phyloP scores from a whole-genome alignment of 2,113 vertebrate genomes.

The Rhinolophus sinicus region DNA sequence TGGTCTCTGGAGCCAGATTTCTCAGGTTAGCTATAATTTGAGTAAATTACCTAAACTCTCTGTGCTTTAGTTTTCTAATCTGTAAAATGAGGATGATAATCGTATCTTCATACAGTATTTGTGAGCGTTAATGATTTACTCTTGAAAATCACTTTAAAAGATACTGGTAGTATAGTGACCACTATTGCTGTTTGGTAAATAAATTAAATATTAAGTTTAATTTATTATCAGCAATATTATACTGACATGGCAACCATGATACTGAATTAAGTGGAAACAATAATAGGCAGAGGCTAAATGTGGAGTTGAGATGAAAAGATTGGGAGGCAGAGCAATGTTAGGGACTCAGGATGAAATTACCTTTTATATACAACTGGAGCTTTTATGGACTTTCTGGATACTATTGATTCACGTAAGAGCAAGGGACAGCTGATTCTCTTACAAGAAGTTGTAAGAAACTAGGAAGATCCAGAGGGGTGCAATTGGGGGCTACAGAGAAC shows the following conservation, averaged over 20 bases:
- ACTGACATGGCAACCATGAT: not conserved
- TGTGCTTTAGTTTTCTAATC: not conserved
- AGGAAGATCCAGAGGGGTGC: not conserved
- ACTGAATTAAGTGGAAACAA: not conserved
- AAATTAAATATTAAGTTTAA: not conserved
- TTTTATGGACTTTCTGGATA: not conserved
- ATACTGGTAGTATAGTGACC: not conserved
- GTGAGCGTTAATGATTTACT: not conserved
- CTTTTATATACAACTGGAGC: not conserved
- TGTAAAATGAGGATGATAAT: not conserved
- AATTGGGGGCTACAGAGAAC: not conserved
- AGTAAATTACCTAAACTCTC: not conserved
- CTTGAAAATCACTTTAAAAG: constrained; percentile 1
- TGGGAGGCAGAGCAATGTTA: not conserved
- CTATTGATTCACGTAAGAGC: not conserved
- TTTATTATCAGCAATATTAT: not conserved
- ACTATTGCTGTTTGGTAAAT: not conserved
- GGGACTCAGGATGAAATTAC: not conserved
- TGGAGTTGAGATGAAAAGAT: not conserved
- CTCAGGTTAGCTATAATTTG: not conserved
- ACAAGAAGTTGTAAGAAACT: not conserved
- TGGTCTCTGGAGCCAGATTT: not conserved
- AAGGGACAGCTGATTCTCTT: not conserved
- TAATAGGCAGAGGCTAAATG: not conserved
- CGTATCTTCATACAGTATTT: not conserved